Base-by-base conservation (phyloP, 2,113 vertebrate genomes). In the Hydropotes inermis region DNA sequence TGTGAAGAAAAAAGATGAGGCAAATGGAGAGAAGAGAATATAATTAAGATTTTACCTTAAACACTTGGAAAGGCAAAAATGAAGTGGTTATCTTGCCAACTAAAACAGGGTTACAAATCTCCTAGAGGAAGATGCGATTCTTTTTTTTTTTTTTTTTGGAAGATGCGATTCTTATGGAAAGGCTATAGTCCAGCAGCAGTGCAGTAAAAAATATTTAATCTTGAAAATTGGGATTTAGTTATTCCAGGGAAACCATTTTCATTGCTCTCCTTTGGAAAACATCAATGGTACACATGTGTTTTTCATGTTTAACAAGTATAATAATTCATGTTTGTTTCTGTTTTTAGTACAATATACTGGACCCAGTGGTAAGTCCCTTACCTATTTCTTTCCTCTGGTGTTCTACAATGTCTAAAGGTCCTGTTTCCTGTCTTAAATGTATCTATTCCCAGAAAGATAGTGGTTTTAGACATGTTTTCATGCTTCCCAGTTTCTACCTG, bases 331-430 rank as follows among this genome's bases (percentile, higher is more conserved):
- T 91, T 90, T 89, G 3, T 95, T 95, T 97, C 70, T 95, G 67
- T 97, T 97, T 98, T 90, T 61, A 98, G 97, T 94, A n/a, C 92
- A 97, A 95, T 85, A 54, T 39, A 57, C 64, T 8, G 87, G 92
- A 94, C 4, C 58, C 27, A 86, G 10, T 57, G 93, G 97, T 98
- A 96, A 97, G 97, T 97, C 52, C 21, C 11, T 90, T 87, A 30
- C n/a, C 47, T 89, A 4, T 30, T 54, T 90, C 89, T 82, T 39
- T 52, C 55, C 4, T 86, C n/a, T 82, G 8, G 2, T 82, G 1
- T 74, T 85, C 39, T 58, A 30, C 14, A 93, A 2, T n/a, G 15
- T 88, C 43, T 88, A 88, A 7, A 54, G 25, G 11, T 39, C 11
- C 3, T 83, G 12, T 45, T 84, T 43, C 28, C 27, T n/a, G 7